Base-by-base conservation (phyloP, 1,140 invertebrate species). In the Zaprionus vittiger region DNA sequence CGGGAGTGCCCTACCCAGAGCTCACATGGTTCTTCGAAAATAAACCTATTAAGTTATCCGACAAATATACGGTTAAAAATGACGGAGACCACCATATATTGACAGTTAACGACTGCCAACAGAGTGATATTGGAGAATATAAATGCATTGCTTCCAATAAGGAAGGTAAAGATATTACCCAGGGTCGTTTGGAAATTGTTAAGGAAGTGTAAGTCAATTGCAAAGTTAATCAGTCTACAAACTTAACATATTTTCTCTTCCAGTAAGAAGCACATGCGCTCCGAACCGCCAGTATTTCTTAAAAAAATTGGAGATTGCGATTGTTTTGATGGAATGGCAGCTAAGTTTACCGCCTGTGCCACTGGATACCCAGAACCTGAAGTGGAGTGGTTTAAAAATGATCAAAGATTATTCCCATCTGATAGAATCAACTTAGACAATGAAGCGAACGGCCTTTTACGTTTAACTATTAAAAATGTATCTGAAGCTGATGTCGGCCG, bases 221-320 rank as follows among this genome's bases (percentile, higher is more conserved):
- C 5, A 28, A n/a, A 14, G 9, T 14, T 22, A 20, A 17, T 9
- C n/a, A 20, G 22, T 44, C 2, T 3, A 31, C 6, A 49, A 38
- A 49, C 34, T 47, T 12, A 37, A 12, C n/a, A 1, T 26, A 3
- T 1, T 37, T 7, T 37, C 2, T 24, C 41, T 57, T 22, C 2
- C 26, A 92, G 91, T 20, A 96, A 96, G 68, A 95, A 95, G 72
- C 95, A 94, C 75, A 95, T 96, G 77, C 97, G 96, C 77, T 95
- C 96, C 2, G 97, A 98, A 91, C 94, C 97, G 2, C 97, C 98
- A 20, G 95, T 95, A 3, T 98, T 98, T 94, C 93, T 98, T 66
- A 98, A 98, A 93, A 96, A 95, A 80, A 97, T 98, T 71, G 97
- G 97, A 0, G 97, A 98, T 92, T 96, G 96, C 31, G 97, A 98